Base-by-base conservation (phyloP, 2,888 invertebrate species). In the Celastrina argiolus region DNA sequence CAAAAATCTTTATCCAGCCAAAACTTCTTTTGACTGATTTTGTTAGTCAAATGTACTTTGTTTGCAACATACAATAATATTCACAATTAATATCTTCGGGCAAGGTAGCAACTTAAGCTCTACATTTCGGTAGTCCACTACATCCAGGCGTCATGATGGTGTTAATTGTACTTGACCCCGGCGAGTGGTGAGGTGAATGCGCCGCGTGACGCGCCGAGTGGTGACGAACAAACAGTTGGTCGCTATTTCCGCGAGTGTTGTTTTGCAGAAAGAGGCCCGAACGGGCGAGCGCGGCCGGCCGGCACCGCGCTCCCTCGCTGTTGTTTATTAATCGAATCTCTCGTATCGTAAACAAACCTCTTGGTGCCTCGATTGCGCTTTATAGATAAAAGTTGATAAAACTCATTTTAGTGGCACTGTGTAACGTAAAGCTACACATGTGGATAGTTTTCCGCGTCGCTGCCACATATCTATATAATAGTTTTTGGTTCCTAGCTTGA, bases 241-340 rank as follows among this genome's bases (percentile, higher is more conserved):
- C 83, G 85, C 88, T 89, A 88, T 89, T 88, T 88, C 88, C 85
- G 88, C 88, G 85, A 90, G 87, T 88, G 88, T 87, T 89, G 87
- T 88, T 88, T 87, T 84, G 87, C 83, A 81, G 82, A 82, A 81
- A 83, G 87, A 84, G 88, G 88, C 87, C 80, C 87, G 69, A 69
- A 71, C 83, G 80, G 79, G 83, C 82, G 85, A 74, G 70, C 74
- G 82, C 69, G 42, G 14, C 69, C 51, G 18, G 34, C 69, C 51
- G 18, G 56, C 63, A 45, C 34, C 61, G 61, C 64, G 34, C 34
- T 31, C 58, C 18, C 45, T 59, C 67, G 18, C 45, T 18, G 45
- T 41, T 56, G 58, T 59, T 45, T 45, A 59, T 45, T 63, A 51
- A 58, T 66, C 51, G 51, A 22, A 51, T 26, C 22, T 51, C n/a